A percentile compares a stretch with the other conserved stretches of the same genome.
phyloP scores from a whole-genome alignment of 2,797 vertebrate species.

The Fringilla coelebs region DNA sequence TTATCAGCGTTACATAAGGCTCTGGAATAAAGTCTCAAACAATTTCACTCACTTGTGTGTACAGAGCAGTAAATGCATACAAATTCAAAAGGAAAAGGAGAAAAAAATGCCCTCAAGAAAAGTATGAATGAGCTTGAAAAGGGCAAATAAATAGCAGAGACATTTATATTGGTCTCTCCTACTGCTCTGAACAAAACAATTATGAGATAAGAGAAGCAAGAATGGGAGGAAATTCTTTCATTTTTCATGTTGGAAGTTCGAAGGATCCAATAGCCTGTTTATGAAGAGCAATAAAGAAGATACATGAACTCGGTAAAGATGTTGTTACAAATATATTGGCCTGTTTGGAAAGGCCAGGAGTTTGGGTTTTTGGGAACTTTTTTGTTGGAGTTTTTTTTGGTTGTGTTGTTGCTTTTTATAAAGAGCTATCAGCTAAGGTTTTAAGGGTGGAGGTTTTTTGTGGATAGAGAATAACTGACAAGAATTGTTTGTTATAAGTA shows the following conservation, averaged over 20 bases:
- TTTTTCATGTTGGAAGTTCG: slow-evolving; percentile 75
- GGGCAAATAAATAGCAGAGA: slow-evolving; percentile 74
- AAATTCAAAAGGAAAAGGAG: slow-evolving; percentile 63
- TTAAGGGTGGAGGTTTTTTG: slow-evolving; percentile 13
- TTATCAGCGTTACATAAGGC: slow-evolving; percentile 27
- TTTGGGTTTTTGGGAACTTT: not conserved
- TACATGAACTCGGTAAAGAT: slow-evolving; percentile 76
- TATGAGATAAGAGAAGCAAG: slow-evolving; percentile 79
- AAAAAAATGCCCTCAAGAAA: slow-evolving; percentile 70
- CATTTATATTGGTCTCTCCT: slow-evolving; percentile 75
- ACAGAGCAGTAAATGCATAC: slow-evolving; percentile 57
- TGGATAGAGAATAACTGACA: slow-evolving; percentile 54
- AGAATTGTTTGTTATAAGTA: slow-evolving; percentile 55
- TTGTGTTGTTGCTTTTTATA: slow-evolving; percentile 21
- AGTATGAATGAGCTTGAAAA: slow-evolving; percentile 74
- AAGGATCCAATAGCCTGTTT: slow-evolving; percentile 78
- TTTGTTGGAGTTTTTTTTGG: not conserved
- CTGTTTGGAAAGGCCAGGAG: slow-evolving; percentile 64
- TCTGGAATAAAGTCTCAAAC: slow-evolving; percentile 64
- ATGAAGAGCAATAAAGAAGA: slow-evolving; percentile 83
- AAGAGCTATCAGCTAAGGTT: slow-evolving; percentile 62
- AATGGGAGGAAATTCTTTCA: slow-evolving; percentile 77
- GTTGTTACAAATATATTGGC: slow-evolving; percentile 74
- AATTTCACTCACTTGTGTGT: slow-evolving; percentile 34
- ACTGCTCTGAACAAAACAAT: slow-evolving; percentile 81